phyloP scores from a whole-genome alignment of 2,888 invertebrate species.

The Ceraclea dissimilis region DNA sequence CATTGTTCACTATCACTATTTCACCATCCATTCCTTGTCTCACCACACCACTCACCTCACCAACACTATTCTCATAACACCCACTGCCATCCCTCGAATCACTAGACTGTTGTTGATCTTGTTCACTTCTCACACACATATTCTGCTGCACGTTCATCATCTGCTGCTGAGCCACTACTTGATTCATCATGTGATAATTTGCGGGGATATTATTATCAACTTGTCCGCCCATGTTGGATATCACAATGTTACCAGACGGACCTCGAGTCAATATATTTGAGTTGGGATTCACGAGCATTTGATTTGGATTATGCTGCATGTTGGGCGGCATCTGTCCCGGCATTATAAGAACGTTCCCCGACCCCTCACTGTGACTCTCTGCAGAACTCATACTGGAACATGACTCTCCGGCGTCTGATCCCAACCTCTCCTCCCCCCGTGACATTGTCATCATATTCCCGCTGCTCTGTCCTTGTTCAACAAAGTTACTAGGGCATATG shows the following conservation, averaged over 20 bases:
- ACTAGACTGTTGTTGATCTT: not conserved
- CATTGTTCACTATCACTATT: slow-evolving; percentile 25
- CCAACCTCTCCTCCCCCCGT: slow-evolving; percentile 51
- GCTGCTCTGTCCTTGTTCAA: slow-evolving; percentile 13
- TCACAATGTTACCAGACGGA: slow-evolving; percentile 17
- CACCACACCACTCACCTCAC: not conserved
- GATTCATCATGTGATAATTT: slow-evolving; percentile 49
- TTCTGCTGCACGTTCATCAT: slow-evolving; percentile 46
- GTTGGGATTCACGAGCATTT: slow-evolving; percentile 19
- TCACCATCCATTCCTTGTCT: slow-evolving; percentile 29
- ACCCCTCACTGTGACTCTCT: slow-evolving; percentile 32
- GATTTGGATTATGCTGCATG: slow-evolving; percentile 19
- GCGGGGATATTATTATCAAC: slow-evolving; percentile 32
- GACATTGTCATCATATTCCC: slow-evolving; percentile 30
- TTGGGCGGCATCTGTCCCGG: slow-evolving; percentile 25
- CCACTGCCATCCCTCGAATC: not conserved
- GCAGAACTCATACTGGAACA: slow-evolving; percentile 47
- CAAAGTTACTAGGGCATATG: slow-evolving; percentile 27
- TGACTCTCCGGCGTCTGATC: slow-evolving; percentile 53
- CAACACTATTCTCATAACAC: not conserved
- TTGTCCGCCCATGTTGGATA: slow-evolving; percentile 12
- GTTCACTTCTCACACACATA: not conserved
- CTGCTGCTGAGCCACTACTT: slow-evolving; percentile 45
- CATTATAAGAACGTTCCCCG: slow-evolving; percentile 24
- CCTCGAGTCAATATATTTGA: slow-evolving; percentile 13